These are phyloP conservation scores for Drosophila siamana DNA, from an alignment of 2,888 invertebrate species.

Conservation along the genomic window DNA sequence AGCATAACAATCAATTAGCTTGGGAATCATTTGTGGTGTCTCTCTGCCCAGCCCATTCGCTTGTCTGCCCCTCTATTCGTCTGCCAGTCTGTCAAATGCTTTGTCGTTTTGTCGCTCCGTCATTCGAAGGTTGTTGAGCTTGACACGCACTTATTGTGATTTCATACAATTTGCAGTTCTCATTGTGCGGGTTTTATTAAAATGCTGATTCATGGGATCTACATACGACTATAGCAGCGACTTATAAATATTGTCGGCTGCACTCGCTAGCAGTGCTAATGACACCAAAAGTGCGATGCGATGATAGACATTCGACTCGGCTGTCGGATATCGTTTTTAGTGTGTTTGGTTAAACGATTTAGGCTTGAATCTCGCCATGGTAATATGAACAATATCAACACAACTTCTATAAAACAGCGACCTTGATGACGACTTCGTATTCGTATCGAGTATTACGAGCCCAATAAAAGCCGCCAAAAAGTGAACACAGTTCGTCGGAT, in stretches of 20 bases:
- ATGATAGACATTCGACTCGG: conserved; percentile 14
- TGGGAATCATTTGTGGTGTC: conserved; percentile 14
- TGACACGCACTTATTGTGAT: conserved; percentile 50
- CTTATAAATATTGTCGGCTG: conserved; percentile 45
- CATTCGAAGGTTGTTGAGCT: conserved; percentile 58
- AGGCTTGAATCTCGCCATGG: conserved; percentile 14
- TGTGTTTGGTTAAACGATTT: conserved; percentile 54
- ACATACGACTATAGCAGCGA: conserved; percentile 38
- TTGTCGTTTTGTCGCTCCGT: conserved; percentile 14
- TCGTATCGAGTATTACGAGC: conserved; percentile 14
- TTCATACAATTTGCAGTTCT: conserved; percentile 51
- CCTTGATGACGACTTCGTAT: conserved; percentile 45
- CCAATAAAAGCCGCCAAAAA: conserved; percentile 35
- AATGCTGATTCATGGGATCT: conserved; percentile 53
- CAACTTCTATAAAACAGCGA: conserved; percentile 22
- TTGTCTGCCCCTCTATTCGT: background rate
- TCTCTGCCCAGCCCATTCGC: conserved; percentile 16
- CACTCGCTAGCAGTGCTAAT: conserved; percentile 44
- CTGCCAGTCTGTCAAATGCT: background rate
- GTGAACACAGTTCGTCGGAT: conserved; percentile 11
- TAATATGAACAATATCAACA: conserved; percentile 25
- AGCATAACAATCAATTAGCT: conserved; percentile 32
- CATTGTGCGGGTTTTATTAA: conserved; percentile 12
- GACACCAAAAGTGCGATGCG: conserved; percentile 33
- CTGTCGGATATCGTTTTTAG: background rate